Evolutionary conservation across 2,797 vertebrate species (phyloP).

Genomic region (Xiphorhynchus erythropygius): DNA sequence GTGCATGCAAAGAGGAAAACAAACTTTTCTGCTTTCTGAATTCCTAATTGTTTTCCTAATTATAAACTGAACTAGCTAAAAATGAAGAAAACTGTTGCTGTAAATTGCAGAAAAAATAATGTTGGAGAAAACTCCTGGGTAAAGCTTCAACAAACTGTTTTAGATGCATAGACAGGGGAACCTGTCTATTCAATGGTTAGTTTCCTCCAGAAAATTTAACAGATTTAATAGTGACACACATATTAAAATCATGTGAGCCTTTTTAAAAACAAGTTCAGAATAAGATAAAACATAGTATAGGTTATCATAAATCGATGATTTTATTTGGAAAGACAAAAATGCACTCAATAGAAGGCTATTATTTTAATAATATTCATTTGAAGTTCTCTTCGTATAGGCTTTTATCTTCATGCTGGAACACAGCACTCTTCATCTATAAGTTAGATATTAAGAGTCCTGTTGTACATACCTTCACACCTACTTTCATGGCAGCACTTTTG

Average conservation of each 20-base stretch:
- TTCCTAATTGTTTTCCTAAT: background rate
- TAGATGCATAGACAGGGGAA: background rate
- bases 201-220: background rate
- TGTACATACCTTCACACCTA: background rate
- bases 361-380: background rate
- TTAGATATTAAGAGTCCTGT: background rate
- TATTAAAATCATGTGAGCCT: background rate
- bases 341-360: background rate
- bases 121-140: fast-evolving
- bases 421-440: background rate
- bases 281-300: background rate
- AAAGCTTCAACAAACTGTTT: background rate
- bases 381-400: background rate
- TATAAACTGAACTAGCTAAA: background rate
- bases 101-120: background rate
- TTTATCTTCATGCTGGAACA: background rate
- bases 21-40: background rate
- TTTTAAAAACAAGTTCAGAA: background rate
- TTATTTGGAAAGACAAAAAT: background rate
- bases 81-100: background rate
- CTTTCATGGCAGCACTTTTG: background rate
- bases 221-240: background rate
- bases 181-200: background rate
- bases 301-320: background rate
- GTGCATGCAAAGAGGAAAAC: background rate